Base-by-base conservation (phyloP, 2,888 invertebrate species). In the Lymantria dispar region DNA sequence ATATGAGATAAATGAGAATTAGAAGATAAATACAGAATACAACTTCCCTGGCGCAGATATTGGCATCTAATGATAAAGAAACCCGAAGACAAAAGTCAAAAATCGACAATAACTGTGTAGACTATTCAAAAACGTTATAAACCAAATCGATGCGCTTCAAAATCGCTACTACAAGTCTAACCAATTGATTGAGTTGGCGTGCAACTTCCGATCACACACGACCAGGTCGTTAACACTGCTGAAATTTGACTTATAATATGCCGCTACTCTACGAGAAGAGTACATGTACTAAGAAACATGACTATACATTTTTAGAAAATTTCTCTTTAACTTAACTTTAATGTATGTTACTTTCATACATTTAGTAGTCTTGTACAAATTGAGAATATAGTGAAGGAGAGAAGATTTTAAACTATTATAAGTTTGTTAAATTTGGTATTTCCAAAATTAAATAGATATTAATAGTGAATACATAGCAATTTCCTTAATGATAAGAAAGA, bases 161-260 rank as follows among this genome's bases (percentile, higher is more conserved):
- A 47, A 51, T 47, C 51, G 30, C 47, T 48, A 47, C 45, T 45
- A 52, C 41, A 45, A 33, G 9, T 42, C 47, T 51, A 37, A 30
- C 40, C 13, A 37, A 47, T 41, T 42, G 50, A 41, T 41, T 48
- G 41, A 33, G 36, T 37, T 40, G 33, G 36, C n/a, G 13, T 14
- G 40, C 40, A 13, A 45, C 48, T 43, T 50, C 43, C 45, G 44
- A 54, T 45, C 47, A 45, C 44, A 52, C 31, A 42, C 43, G 43
- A 38, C 15, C 41, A 37, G 51, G 53, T 57, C 49, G 52, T 57
- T 57, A 47, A 43, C 52, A 52, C 22, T 39, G 39, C 37, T 15
- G 38, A 43, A 43, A 31, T 46, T 46, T 38, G 46, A 38, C 50
- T n/a, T 50, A 50, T 31, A 10, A 43, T 46, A 22, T 50, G 43